Evolutionary conservation across 2,113 vertebrate genomes (phyloP), one percentile per base, ranked within the genome.

Genomic region (Haemorhous mexicanus): DNA sequence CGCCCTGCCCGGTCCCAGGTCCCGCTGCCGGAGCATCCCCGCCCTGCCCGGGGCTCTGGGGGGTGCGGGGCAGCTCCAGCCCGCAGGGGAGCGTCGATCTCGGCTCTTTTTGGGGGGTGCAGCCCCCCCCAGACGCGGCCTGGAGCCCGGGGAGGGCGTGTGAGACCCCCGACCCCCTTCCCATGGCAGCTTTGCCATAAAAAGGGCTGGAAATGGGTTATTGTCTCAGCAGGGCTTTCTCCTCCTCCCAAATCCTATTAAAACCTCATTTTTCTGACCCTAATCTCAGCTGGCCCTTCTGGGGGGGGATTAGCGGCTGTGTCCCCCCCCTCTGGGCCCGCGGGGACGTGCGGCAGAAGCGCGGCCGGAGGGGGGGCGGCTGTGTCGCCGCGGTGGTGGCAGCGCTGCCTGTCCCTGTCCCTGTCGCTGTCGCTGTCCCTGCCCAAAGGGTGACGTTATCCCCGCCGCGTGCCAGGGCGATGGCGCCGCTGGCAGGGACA

Each of bases 231-330:
- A 1, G 30, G 43, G 79, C 79, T 94, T 93, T 87, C 95, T 87
- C 91, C 84, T 87, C 58, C 95, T 61, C 0, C 70, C 28, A 59
- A 93, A 96, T 96, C 95, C 95, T 41, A 87, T 95, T 96, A 91
- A 94, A 96, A 59, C 75, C 94, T 96, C 91, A 33, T 92, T 95
- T 96, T 97, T 94, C 95, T 97, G 95, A 94, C 95, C 95, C 95
- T 94, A 94, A 95, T 97, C 96, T 84, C 72, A 10, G 68, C 59
- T 53, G 6, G 22, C 55, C 2, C 23, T 43, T 69, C 3, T 16
- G 33, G 56, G 33, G 5, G 41, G 23, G 46, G 77, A 94, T 97
- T 96, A 94, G 13, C 1, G 26, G 13, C 32, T 16, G 37, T 33
- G 47, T 14, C 32, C 10, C 27, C 23, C 23, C 27, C 44, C 17